These are phyloP conservation scores for Mormyrops attenuatus DNA, from an alignment of 2,797 vertebrate genomes.

Conservation along the genomic window DNA sequence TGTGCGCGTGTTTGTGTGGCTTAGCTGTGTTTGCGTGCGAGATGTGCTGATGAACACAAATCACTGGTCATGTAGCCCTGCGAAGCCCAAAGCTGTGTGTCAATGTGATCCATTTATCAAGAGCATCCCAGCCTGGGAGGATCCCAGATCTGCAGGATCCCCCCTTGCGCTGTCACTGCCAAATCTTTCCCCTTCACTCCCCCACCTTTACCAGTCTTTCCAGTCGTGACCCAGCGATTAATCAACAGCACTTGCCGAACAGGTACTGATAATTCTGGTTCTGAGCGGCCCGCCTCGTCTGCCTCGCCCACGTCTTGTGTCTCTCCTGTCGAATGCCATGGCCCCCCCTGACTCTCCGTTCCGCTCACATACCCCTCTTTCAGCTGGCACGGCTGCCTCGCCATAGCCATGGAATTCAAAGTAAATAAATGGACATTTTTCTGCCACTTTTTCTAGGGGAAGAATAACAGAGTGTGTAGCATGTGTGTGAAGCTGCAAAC, in stretches of 20 bases:
- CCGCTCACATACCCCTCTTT: slow-evolving; percentile 17
- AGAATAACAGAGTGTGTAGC: slow-evolving; percentile 56
- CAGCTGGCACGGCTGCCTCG: slow-evolving; percentile 40
- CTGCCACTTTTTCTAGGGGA: slow-evolving; percentile 60
- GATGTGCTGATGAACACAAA: not conserved
- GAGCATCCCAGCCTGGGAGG: not conserved
- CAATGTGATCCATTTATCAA: not conserved
- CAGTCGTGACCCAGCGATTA: not conserved
- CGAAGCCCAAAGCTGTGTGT: not conserved
- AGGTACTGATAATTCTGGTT: not conserved
- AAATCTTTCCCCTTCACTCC: slow-evolving; percentile 30
- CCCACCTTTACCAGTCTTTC: slow-evolving; percentile 22
- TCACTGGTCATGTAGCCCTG: not conserved
- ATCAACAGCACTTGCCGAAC: not conserved
- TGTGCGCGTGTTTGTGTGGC: not conserved
- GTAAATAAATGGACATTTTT: slow-evolving; percentile 65
- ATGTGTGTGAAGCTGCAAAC: slow-evolving; percentile 61
- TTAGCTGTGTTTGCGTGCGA: not conserved
- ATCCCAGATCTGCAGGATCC: not conserved
- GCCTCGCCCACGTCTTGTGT: slow-evolving; percentile 27
- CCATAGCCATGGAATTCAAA: slow-evolving; percentile 54
- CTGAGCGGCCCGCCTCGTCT: not conserved
- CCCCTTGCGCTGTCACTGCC: slow-evolving; percentile 16
- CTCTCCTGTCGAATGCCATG: slow-evolving; percentile 22
- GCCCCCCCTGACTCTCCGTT: not conserved